Percentiles rank a stretch among this genome's conserved stretches.
Evolutionary conservation across 2,888 invertebrate species (phyloP).

Genomic region (Tenthredo scrophulariae): DNA sequence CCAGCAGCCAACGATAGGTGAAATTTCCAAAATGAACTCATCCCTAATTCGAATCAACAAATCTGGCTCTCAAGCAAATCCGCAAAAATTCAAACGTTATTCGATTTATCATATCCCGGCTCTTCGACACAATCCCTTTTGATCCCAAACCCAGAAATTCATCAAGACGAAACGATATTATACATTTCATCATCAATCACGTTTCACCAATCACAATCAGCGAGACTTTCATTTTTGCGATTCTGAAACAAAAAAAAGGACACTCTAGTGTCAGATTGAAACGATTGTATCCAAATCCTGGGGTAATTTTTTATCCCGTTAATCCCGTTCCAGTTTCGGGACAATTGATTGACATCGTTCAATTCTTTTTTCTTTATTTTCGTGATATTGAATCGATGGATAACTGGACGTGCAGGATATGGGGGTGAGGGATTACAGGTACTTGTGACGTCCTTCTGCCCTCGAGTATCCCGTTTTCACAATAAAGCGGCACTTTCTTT

Average conservation of each 20-base stretch:
- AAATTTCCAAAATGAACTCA: conserved; percentile 27
- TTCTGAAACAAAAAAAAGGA: background rate
- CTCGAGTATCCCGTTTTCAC: conserved; percentile 56
- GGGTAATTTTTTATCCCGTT: background rate
- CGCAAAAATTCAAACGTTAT: background rate
- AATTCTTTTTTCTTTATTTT: background rate
- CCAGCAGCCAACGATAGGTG: background rate
- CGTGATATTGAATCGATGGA: background rate
- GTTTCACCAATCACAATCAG: background rate
- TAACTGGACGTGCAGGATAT: background rate
- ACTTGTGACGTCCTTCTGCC: background rate
- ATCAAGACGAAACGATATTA: conserved; percentile 12
- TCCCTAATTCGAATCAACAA: conserved; percentile 34
- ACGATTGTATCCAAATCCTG: background rate
- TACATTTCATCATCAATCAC: background rate
- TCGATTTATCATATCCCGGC: conserved; percentile 9
- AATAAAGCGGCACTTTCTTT: conserved; percentile 71
- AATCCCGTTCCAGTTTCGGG: background rate
- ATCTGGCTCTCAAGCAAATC: conserved; percentile 23
- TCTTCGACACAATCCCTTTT: background rate
- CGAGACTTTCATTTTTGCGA: background rate
- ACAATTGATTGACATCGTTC: background rate
- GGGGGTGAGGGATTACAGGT: background rate
- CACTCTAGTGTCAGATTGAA: background rate
- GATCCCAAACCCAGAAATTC: conserved; percentile 19